phyloP scores from a whole-genome alignment of 1,140 invertebrate genomes.

The Prorops nasuta region DNA sequence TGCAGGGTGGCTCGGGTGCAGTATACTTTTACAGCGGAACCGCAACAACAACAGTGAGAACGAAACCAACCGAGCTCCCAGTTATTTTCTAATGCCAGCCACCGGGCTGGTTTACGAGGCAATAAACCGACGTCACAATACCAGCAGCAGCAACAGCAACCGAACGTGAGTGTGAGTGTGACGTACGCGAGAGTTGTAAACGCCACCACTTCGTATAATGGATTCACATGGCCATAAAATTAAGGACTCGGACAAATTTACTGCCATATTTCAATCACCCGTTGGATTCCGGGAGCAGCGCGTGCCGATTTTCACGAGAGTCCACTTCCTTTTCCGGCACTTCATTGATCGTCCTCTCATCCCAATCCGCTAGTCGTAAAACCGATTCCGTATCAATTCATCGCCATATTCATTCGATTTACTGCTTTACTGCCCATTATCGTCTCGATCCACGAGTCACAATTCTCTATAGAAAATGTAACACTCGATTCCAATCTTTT shows the following conservation, averaged over 20 bases:
- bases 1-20: neutral
- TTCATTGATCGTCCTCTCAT: no score
- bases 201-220: conserved; percentile 52
- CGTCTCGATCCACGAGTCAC: no score
- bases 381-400: no score
- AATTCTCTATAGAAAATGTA: no score
- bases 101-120: conserved; percentile 48
- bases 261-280: conserved; percentile 34
- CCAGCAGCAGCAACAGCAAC: conserved; percentile 22
- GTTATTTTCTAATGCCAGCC: conserved; percentile 49
- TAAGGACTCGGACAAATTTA: conserved; percentile 55
- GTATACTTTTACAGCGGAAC: conserved; percentile 19
- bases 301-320: conserved; percentile 2
- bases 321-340: no score
- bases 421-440: no score
- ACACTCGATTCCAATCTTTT: no score
- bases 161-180: conserved; percentile 1
- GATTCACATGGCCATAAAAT: conserved; percentile 51
- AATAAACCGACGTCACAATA: conserved; percentile 54
- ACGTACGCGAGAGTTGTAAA: conserved; percentile 32
- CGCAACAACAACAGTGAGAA: conserved; percentile 11
- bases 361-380: no score
- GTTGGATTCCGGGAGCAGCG: conserved; percentile 11
- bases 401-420: no score
- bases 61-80: conserved; percentile 12